Evolutionary conservation across 2,113 vertebrate genomes (phyloP).

Genomic region (Amia ocellicauda): DNA sequence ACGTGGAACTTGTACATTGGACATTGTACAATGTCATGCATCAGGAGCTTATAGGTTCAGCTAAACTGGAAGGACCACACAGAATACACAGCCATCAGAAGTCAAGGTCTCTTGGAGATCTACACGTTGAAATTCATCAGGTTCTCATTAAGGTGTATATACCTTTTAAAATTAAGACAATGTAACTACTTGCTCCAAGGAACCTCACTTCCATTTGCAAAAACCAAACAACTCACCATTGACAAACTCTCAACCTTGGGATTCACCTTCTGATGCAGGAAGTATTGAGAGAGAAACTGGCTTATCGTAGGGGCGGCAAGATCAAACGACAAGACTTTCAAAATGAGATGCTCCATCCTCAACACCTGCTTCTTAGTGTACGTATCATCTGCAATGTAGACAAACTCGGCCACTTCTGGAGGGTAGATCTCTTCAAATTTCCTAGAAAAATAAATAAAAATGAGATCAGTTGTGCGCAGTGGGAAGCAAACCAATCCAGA

Average conservation of each 20-base stretch:
- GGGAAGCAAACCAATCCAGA: background rate
- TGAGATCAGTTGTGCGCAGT: background rate
- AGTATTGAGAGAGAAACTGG: constrained; percentile 94
- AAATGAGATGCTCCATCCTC: constrained; percentile 93
- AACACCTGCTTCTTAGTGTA: constrained; percentile 97
- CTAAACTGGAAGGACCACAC: no score
- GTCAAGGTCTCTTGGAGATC: no score
- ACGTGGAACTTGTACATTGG: fast-evolving
- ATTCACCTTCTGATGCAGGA: constrained; percentile 67
- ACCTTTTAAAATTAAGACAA: no score
- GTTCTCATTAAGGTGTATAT: no score
- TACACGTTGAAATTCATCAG: no score
- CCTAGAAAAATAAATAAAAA: constrained; percentile 53
- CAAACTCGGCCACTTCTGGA: constrained; percentile 95
- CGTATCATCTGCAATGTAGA: constrained; percentile 98
- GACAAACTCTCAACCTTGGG: constrained; percentile 81
- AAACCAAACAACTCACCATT: constrained; percentile 78
- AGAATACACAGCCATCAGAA: no score
- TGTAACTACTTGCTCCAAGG: no score
- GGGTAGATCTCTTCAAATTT: constrained; percentile 99
- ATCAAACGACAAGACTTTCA: constrained; percentile 96
- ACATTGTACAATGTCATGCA: background rate
- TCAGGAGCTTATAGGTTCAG: background rate
- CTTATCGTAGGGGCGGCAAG: constrained; percentile 90
- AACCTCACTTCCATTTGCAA: no score